A percentile compares a stretch with the other conserved stretches of the same genome.
Evolutionary conservation across 1,140 invertebrate species (phyloP).

Genomic region (Tetramorium parvispinum): DNA sequence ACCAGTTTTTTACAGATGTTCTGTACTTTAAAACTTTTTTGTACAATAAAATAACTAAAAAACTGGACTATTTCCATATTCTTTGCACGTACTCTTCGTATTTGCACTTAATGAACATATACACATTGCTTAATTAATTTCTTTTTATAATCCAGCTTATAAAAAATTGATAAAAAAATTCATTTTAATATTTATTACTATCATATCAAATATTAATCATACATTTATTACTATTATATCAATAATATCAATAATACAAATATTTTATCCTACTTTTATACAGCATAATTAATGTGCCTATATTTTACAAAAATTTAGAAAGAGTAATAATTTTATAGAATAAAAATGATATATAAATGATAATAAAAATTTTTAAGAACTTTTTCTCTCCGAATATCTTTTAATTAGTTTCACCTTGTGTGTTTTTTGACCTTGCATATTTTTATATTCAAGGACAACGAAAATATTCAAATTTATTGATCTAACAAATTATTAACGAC

Average conservation of each 20-base stretch:
- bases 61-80: neutral
- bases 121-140: neutral
- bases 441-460: neutral
- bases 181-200: neutral
- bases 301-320: neutral
- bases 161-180: neutral
- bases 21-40: neutral
- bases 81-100: neutral
- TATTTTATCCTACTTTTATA: too few relatives aligned
- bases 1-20: neutral
- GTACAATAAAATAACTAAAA: neutral
- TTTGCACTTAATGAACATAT: neutral
- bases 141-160: neutral
- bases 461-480: neutral
- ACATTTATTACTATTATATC: neutral
- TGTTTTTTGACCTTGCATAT: neutral
- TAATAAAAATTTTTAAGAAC: neutral
- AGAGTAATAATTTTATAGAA: neutral
- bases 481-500: neutral
- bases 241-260: too few relatives aligned
- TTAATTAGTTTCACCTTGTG: neutral
- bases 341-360: neutral
- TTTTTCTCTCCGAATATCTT: neutral
- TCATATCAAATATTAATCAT: too few relatives aligned
- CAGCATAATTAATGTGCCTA: too few relatives aligned